Conservation (phyloP, 1,140 invertebrate genomes). For the Artemia franciscana region DNA sequence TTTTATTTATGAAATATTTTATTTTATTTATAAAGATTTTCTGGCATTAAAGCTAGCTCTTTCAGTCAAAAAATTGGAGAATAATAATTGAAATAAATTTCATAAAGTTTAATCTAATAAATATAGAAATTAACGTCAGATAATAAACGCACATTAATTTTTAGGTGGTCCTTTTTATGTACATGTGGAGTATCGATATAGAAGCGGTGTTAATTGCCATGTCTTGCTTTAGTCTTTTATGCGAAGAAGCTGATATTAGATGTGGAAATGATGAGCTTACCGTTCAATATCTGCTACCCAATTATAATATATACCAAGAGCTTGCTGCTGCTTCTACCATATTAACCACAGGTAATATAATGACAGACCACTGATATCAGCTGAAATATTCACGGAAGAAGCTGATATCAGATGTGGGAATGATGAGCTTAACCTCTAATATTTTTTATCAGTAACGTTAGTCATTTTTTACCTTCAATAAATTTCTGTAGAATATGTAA, state of each 20-base stretch:
- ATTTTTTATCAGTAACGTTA: constrained; percentile 63
- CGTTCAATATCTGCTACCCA: constrained; percentile 66
- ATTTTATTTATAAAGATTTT: no score
- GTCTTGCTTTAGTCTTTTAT: constrained; percentile 81
- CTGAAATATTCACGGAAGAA: no score
- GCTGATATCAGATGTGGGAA: constrained; percentile 81
- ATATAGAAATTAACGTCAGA: no score
- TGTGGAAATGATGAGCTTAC: constrained; percentile 80
- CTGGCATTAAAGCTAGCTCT: no score
- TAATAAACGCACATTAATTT: constrained; percentile 9
- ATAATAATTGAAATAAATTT: no score
- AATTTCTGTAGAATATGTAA: no score
- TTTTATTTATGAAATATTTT: no score
- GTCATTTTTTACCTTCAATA: no score
- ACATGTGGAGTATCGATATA: constrained; percentile 92
- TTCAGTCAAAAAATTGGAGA: no score
- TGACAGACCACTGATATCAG: no score
- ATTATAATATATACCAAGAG: constrained; percentile 81
- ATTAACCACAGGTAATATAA: constrained; percentile 63
- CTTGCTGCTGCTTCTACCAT: constrained; percentile 67
- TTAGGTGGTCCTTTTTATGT: constrained; percentile 92
- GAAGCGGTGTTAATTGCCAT: constrained; percentile 83
- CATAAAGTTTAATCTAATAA: no score
- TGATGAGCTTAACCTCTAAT: constrained; percentile 72
- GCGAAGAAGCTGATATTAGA: constrained; percentile 86